Base-by-base conservation (phyloP, 2,888 invertebrate species). In the Vannuccia rotundouncinata region DNA sequence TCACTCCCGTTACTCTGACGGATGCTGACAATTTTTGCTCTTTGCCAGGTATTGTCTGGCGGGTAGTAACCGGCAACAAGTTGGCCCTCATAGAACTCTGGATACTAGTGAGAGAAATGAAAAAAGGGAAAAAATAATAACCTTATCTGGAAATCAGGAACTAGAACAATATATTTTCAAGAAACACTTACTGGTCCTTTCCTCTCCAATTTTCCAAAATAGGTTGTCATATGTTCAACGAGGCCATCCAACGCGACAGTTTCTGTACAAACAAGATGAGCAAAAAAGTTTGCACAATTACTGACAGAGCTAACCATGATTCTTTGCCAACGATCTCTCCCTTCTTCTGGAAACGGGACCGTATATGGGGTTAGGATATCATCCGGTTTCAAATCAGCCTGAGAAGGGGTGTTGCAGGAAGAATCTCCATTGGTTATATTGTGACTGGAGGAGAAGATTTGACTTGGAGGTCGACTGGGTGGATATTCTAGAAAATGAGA, bases 41-140 rank as follows among this genome's bases (percentile, higher is more conserved):
- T 25, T 77, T 77, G 77, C 77, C 77, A 77, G n/a, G 31, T 30
- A 22, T 77, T 31, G 28, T 27, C 31, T n/a, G 29, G 77, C n/a
- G 31, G 31, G 22, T 77, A 77, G 31, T 31, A 77, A 17, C 45
- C 59, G 59, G 77, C 77, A 5, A 77, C 77, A 60, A 77, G 31
- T n/a, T 77, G 31, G 27, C 25, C 77, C 31, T 31, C 77, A 13
- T 60, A 5, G 59, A 77, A 77, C 2, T 66, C 66, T 2, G 10
- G 5, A 2, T 17, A 2, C 66, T 66, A 45, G 45, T 10, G 45
- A 45, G 45, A 45, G 10, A 45, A 17, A 45, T 17, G 17, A 17
- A 45, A 45, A 45, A 17, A 45, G 45, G 5, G 45, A 10, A 17
- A 10, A 17, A 10, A 17, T 45, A 17, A 45, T 10, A 45, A 45